phyloP scores from a whole-genome alignment of 2,888 invertebrate genomes.

The Campoplex nolae region DNA sequence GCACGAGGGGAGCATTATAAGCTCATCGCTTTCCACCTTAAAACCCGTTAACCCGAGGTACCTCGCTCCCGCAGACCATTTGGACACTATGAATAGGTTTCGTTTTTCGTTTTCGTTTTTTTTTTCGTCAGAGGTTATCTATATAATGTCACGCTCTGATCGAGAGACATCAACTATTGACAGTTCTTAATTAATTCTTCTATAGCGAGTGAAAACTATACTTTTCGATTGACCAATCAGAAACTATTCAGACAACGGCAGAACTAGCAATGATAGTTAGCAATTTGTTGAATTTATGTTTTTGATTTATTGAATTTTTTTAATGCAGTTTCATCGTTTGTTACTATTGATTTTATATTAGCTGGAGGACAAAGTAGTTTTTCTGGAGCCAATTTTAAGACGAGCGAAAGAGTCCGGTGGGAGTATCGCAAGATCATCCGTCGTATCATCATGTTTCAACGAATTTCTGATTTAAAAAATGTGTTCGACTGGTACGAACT shows the following conservation, averaged over 20 bases:
- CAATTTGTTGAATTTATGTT: no score
- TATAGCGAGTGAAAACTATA: background rate
- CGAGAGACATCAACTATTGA: background rate
- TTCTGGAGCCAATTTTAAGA: no score
- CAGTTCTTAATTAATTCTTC: background rate
- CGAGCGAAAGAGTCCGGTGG: no score
- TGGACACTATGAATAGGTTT: constrained; percentile 21
- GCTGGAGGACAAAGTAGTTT: no score
- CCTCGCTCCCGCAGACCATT: constrained; percentile 24
- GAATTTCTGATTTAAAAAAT: no score
- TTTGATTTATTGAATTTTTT: no score
- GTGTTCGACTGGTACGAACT: no score
- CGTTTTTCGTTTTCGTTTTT: constrained; percentile 9
- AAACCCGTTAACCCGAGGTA: constrained; percentile 65
- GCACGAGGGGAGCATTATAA: constrained; percentile 56
- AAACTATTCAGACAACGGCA: background rate
- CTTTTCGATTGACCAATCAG: background rate
- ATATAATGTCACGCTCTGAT: background rate
- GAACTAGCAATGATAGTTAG: no score
- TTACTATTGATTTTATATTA: no score
- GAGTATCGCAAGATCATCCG: no score
- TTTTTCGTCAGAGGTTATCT: background rate
- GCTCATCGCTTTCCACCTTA: constrained; percentile 65
- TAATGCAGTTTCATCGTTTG: no score
- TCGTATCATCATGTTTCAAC: no score